Percentiles rank a stretch among this genome's conserved stretches.
These are phyloP conservation scores for Prolemur simus DNA, from an alignment of 2,113 vertebrate genomes.

Conservation along the genomic window DNA sequence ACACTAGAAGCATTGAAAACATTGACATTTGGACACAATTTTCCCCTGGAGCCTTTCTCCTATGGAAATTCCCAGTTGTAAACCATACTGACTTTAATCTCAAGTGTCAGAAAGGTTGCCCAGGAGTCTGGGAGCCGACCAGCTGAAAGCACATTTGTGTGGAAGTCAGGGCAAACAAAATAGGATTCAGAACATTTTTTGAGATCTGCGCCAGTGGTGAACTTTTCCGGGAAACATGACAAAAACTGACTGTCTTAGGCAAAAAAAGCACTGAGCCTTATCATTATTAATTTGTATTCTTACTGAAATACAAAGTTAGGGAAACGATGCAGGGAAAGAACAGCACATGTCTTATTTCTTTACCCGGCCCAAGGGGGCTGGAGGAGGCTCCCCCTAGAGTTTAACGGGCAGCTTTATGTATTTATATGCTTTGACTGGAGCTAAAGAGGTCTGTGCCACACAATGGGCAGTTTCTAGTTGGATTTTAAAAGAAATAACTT, in stretches of 20 bases:
- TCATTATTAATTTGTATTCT: constrained; percentile 49
- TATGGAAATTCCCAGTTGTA: constrained; percentile 47
- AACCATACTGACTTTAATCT: constrained; percentile 59
- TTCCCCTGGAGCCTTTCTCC: not conserved
- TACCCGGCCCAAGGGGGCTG: constrained; percentile 4
- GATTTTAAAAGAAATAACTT: constrained; percentile 86
- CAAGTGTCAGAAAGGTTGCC: constrained; percentile 56
- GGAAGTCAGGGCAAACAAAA: constrained; percentile 40
- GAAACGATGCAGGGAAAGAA: not conserved
- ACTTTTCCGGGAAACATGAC: not conserved
- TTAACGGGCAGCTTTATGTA: constrained; percentile 80
- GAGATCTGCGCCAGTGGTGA: not conserved
- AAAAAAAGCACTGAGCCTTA: constrained; percentile 23
- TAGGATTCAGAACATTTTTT: constrained; percentile 45
- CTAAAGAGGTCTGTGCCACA: constrained; percentile 66
- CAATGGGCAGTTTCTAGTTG: constrained; percentile 81
- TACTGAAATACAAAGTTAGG: constrained; percentile 31
- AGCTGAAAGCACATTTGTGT: constrained; percentile 15
- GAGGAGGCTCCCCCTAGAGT: constrained; percentile 58
- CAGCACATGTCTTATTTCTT: constrained; percentile 46
- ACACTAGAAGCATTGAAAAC: not conserved
- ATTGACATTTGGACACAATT: not conserved
- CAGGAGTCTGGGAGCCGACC: constrained; percentile 22
- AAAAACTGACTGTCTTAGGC: not conserved
- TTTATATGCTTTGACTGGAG: constrained; percentile 77